These are phyloP conservation scores for Eueremaeus valkanovi DNA, from an alignment of 2,888 invertebrate species.

Conservation along the genomic window DNA sequence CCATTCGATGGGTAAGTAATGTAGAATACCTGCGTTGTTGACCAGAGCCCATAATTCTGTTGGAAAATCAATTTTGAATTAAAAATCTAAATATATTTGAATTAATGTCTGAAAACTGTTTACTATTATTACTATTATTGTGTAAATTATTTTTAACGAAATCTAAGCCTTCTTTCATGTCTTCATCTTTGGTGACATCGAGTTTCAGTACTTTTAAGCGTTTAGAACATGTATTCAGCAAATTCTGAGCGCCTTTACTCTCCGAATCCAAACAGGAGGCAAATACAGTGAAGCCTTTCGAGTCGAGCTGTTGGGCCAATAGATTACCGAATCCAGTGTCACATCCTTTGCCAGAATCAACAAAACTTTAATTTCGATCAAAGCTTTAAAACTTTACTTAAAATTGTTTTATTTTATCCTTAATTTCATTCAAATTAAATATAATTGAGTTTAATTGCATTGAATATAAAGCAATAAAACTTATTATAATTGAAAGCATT, in stretches of 20 bases:
- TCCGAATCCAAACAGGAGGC: slow-evolving; percentile 51
- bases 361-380: not conserved
- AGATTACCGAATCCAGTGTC: slow-evolving; percentile 52
- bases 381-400: not conserved
- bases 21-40: not conserved
- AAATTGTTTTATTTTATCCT: too few species aligned
- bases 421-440: too few species aligned
- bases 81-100: not conserved
- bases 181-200: slow-evolving; percentile 50
- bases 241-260: slow-evolving; percentile 50
- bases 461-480: too few species aligned
- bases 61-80: not conserved
- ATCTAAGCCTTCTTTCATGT: slow-evolving; percentile 49
- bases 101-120: not conserved
- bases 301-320: slow-evolving; percentile 51
- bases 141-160: slow-evolving; percentile 44
- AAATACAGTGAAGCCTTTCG: slow-evolving; percentile 52
- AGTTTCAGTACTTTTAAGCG: slow-evolving; percentile 50
- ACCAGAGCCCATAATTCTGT: not conserved
- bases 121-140: not conserved
- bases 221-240: slow-evolving; percentile 50
- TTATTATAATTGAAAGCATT: too few species aligned
- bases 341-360: slow-evolving; percentile 49
- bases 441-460: too few species aligned
- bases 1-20: not conserved